These are phyloP conservation scores for Valencia hispanica DNA, from an alignment of 2,797 vertebrate genomes.

Conservation along the genomic window DNA sequence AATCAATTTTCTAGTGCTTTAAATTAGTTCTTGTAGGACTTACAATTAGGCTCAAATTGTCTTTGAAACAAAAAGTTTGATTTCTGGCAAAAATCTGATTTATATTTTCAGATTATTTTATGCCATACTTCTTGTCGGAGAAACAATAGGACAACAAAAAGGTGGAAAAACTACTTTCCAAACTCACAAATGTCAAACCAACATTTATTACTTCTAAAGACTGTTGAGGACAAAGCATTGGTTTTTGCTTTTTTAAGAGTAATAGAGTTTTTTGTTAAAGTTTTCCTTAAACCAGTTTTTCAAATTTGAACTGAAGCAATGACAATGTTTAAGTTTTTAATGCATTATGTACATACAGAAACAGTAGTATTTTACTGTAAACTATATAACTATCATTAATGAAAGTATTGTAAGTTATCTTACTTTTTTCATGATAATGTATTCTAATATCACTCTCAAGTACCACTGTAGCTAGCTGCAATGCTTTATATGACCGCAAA, in stretches of 20 bases:
- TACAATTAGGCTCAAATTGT: conserved; percentile 36
- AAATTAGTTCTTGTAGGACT: conserved; percentile 7
- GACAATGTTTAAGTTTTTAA: conserved; percentile 35
- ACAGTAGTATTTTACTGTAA: conserved; percentile 25
- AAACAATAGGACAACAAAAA: conserved; percentile 17
- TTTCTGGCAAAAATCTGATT: conserved; percentile 13
- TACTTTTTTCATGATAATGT: conserved; percentile 56
- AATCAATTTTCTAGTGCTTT: conserved; percentile 4
- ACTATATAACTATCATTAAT: conserved; percentile 10
- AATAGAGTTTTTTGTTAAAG: conserved; percentile 9
- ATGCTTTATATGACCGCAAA: conserved; percentile 72
- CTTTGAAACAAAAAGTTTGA: conserved; percentile 7
- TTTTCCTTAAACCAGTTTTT: conserved; percentile 11
- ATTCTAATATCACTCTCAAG: conserved; percentile 44
- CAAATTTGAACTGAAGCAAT: not conserved
- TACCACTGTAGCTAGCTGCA: conserved; percentile 68
- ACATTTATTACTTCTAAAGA: conserved; percentile 29
- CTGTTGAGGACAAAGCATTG: conserved; percentile 26
- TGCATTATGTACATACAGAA: conserved; percentile 24
- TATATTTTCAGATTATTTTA: conserved; percentile 21
- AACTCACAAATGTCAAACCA: conserved; percentile 25
- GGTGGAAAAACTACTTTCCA: conserved; percentile 30
- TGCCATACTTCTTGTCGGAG: conserved; percentile 31
- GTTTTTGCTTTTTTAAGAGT: conserved; percentile 16
- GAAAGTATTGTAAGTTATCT: conserved; percentile 50